Evolutionary conservation across 2,888 invertebrate genomes (phyloP), one percentile per base, ranked within the genome.

Genomic region (Platerodrilus igneus): DNA sequence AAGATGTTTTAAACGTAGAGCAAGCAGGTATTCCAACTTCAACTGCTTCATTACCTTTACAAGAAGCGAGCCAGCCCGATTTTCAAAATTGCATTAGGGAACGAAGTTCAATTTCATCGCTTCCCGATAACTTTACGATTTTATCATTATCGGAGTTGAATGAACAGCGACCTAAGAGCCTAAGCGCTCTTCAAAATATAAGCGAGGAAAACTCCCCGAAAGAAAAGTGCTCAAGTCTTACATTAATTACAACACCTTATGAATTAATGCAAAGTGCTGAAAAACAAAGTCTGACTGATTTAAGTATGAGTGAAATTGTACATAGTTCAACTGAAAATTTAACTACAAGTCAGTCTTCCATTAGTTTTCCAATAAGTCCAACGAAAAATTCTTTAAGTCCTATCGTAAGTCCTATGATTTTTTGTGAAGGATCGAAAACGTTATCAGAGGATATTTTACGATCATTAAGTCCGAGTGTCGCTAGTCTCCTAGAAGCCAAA

Each of bases 1-100:
- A 80, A 55, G 77, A 77, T 53, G 71, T 79, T 7, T 70, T 75
- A 31, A 77, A 75, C 0, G 73, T 76, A 33, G 75, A 64, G 50
- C 64, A 73, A 16, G 78, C 76, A 0, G 64, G 68, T 0, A 65
- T 78, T 5, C 78, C 78, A 0, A 72, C 74, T 8, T 69, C 69
- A 1, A 74, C 75, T 3, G 78, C 77, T 0, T 71, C 72, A 9
- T 52, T 78, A 18, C 78, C 78, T 1, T 71, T 74, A 29, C 76
- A 76, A 53, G 71, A 77, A 51, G 78, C 77, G 7, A 73, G 71
- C 53, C 76, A 75, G 58, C 75, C 75, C 10, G 66, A 67, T 13
- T 38, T 60, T 22, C 47, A 50, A 13, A 46, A 53, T 8, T 26
- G 10, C 13, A 21, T 15, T 13, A 7, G 33, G n/a, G 21, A 38